A percentile compares a stretch with the other conserved stretches of the same genome.
These are phyloP conservation scores for Galago senegalensis DNA, from an alignment of 2,797 vertebrate species.

Conservation along the genomic window DNA sequence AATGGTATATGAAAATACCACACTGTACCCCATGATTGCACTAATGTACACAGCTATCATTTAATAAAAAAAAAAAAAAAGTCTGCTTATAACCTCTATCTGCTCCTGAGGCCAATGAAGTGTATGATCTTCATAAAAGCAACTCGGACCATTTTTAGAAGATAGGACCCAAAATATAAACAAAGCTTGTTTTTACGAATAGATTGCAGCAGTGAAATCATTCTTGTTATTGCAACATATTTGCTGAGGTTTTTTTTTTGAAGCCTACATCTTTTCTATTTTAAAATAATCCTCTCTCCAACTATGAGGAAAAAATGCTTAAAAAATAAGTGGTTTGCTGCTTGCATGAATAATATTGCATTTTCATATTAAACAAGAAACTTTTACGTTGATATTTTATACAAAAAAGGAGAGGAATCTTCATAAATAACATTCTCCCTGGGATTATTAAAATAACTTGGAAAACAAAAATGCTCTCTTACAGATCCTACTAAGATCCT, in stretches of 20 bases:
- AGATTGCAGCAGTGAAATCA: not conserved
- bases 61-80: too few species aligned
- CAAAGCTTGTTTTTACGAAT: not conserved
- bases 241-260: not conserved
- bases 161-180: not conserved
- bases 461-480: slow-evolving; percentile 32
- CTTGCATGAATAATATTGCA: not conserved
- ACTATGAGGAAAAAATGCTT: not conserved
- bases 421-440: slow-evolving; percentile 6
- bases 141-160: not conserved
- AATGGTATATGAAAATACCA: too few species aligned
- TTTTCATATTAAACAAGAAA: slow-evolving; percentile 40
- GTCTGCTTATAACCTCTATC: not conserved
- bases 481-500: not conserved
- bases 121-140: not conserved
- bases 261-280: slow-evolving; percentile 28
- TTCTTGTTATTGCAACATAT: slow-evolving; percentile 1
- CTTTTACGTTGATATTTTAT: not conserved
- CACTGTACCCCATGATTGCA: too few species aligned
- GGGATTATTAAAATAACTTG: slow-evolving; percentile 2
- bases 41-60: too few species aligned
- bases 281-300: slow-evolving; percentile 25
- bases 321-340: not conserved
- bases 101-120: not conserved
- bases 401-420: not conserved